A percentile compares a stretch with the other conserved stretches of the same genome.
Conservation (phyloP, 2,888 invertebrate genomes). For the Orthosia incerta region DNA sequence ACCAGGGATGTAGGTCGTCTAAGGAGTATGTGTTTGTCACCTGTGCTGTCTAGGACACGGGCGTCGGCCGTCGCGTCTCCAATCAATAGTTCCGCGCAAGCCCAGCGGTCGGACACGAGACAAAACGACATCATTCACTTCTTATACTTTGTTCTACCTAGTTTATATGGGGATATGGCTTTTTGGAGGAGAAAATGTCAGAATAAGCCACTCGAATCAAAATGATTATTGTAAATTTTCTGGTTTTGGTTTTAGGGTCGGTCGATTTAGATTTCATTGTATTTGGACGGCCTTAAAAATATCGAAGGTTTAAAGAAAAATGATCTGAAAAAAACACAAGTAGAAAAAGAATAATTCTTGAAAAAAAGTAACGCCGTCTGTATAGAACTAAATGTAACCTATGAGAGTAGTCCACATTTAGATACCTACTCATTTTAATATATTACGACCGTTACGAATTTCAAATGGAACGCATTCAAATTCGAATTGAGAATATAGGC, state of each 20-base stretch:
- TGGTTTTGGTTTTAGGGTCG: neutral
- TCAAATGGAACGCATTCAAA: conserved; percentile 55
- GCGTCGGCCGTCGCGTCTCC: conserved; percentile 76
- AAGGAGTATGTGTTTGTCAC: conserved; percentile 75
- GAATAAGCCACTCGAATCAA: neutral
- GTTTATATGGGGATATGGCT: conserved; percentile 9
- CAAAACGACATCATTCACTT: conserved; percentile 69
- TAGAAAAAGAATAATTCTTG: neutral
- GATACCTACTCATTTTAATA: conserved; percentile 31
- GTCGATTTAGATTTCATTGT: neutral
- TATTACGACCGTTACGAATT: conserved; percentile 56
- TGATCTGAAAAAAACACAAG: neutral
- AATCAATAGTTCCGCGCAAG: conserved; percentile 87
- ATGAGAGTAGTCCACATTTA: conserved; percentile 3
- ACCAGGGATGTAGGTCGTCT: conserved; percentile 2
- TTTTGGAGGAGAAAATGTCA: conserved; percentile 5
- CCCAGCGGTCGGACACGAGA: conserved; percentile 68
- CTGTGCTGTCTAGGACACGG: conserved; percentile 74
- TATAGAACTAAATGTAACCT: conserved; percentile 1
- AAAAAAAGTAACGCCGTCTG: neutral
- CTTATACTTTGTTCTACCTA: conserved; percentile 54
- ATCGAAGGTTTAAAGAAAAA: no score
- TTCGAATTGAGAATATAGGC: conserved; percentile 74
- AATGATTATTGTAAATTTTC: neutral
- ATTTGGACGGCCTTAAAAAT: neutral